phyloP scores from a whole-genome alignment of 2,113 vertebrate genomes.

The Mus pahari region DNA sequence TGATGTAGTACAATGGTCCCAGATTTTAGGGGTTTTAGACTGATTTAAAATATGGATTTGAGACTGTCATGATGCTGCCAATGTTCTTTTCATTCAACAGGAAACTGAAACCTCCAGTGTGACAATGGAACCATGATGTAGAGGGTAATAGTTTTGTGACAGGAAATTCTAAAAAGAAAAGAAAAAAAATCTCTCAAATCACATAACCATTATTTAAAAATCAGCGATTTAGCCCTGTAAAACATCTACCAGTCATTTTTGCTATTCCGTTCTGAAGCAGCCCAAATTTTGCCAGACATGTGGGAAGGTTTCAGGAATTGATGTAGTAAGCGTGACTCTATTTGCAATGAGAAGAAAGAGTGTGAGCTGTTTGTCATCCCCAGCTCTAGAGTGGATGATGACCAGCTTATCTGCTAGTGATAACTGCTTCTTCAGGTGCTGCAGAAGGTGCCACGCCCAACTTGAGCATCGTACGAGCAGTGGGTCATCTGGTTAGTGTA shows the following conservation, averaged over 20 bases:
- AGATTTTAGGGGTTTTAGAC: background rate
- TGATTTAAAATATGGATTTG: background rate
- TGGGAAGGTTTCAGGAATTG: background rate
- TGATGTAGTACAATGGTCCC: background rate
- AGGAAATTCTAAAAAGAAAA: background rate
- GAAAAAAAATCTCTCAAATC: background rate
- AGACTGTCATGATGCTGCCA: background rate
- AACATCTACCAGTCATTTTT: background rate
- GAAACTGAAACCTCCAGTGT: background rate
- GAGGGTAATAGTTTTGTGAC: background rate
- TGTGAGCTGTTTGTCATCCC: background rate
- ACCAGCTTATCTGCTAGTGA: background rate
- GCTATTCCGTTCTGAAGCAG: background rate
- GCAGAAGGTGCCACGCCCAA: background rate
- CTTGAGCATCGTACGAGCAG: background rate
- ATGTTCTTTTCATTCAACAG: background rate
- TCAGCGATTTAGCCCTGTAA: background rate
- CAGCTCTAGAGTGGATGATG: background rate
- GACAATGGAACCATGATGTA: background rate
- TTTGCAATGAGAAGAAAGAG: background rate
- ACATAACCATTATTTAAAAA: conserved; percentile 21
- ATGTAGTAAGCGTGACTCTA: background rate
- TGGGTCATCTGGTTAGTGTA: background rate
- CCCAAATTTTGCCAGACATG: background rate
- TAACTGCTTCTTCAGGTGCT: background rate